phyloP scores from a whole-genome alignment of 23 tunicate species.

The Ascidia mentula region DNA sequence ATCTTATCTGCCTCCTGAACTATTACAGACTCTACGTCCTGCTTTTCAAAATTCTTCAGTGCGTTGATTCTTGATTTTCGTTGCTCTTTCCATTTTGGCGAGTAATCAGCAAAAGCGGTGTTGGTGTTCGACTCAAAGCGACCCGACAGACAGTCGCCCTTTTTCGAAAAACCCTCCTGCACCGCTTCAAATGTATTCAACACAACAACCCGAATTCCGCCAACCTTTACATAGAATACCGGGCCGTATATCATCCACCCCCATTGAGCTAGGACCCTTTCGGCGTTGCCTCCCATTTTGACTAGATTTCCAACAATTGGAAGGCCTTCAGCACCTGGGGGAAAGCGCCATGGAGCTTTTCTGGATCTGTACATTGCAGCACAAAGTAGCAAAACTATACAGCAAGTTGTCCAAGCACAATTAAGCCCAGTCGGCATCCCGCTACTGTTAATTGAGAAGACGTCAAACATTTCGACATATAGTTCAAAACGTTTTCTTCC shows the following conservation, averaged over 20 bases:
- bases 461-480: too few relatives aligned
- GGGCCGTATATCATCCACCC: slow-evolving; percentile 40
- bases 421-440: not conserved
- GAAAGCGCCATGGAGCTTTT: slow-evolving; percentile 12
- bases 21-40: slow-evolving; percentile 5
- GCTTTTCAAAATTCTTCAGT: slow-evolving; percentile 5
- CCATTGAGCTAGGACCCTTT: slow-evolving; percentile 31
- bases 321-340: slow-evolving; percentile 36
- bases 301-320: slow-evolving; percentile 10
- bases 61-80: not conserved
- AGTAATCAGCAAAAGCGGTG: slow-evolving; percentile 9
- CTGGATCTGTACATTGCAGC: not conserved
- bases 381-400: not conserved
- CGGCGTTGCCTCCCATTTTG: not conserved
- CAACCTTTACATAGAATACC: slow-evolving; percentile 19
- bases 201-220: slow-evolving; percentile 23
- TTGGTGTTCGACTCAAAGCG: not conserved
- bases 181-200: slow-evolving; percentile 41
- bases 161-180: slow-evolving; percentile 25
- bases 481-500: too few relatives aligned
- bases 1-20: not conserved
- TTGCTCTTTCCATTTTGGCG: slow-evolving; percentile 29
- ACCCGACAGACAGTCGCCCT: slow-evolving; percentile 15
- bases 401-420: not conserved
- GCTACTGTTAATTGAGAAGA: too few relatives aligned